Evolutionary conservation across 2,888 invertebrate species (phyloP).

Genomic region (Hofmannophila pseudospretella): DNA sequence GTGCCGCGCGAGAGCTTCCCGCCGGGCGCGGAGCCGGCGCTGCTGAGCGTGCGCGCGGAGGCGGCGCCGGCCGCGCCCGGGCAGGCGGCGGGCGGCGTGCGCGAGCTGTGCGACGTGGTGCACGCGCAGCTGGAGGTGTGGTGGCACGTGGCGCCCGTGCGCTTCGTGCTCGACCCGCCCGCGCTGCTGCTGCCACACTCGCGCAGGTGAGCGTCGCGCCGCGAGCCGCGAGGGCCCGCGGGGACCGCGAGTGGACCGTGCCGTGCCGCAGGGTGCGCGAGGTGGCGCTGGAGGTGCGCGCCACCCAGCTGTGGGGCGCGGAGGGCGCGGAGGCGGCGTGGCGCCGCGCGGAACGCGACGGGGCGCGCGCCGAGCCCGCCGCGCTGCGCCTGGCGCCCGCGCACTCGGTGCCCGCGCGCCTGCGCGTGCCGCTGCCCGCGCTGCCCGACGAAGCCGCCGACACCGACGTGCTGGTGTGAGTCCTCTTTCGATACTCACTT

Average conservation of each 20-base stretch:
- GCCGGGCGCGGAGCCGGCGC: constrained; percentile 13
- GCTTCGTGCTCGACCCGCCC: constrained; percentile 46
- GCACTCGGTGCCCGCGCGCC: constrained; percentile 11
- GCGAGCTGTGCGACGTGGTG: constrained; percentile 46
- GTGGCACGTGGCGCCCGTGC: constrained; percentile 56
- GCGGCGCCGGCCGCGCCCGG: background rate
- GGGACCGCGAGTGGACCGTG: background rate
- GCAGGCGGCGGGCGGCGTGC: constrained; percentile 8
- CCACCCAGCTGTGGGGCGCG: constrained; percentile 42
- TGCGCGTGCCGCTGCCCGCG: constrained; percentile 26
- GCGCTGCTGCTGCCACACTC: constrained; percentile 36
- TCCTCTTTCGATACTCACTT: no score
- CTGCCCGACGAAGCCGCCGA: constrained; percentile 29
- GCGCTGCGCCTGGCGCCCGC: constrained; percentile 19
- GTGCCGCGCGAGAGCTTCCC: constrained; percentile 51
- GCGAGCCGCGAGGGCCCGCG: background rate
- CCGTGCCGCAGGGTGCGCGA: constrained; percentile 21
- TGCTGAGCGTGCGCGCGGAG: background rate
- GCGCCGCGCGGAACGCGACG: constrained; percentile 10
- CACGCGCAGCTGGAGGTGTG: constrained; percentile 55
- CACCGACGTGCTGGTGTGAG: constrained; percentile 39
- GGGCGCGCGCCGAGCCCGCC: constrained; percentile 23
- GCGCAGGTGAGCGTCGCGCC: constrained; percentile 30
- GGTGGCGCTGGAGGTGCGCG: constrained; percentile 28
- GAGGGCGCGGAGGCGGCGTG: constrained; percentile 13